Conservation (phyloP, 2,797 vertebrate genomes). For the Myioborus miniatus region DNA sequence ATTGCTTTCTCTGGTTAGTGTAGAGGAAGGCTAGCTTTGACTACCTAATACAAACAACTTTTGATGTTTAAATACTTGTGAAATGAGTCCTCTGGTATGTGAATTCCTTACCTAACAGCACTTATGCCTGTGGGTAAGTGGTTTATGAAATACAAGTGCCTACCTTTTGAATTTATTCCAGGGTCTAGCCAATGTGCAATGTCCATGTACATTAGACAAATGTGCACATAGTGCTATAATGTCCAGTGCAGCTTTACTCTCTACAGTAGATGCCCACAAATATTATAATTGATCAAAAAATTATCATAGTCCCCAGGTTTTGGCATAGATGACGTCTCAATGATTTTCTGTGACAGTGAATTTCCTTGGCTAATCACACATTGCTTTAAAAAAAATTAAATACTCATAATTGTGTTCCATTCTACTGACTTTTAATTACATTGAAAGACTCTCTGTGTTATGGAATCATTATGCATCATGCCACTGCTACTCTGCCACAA, state of each 20-base stretch:
- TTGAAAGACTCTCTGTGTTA: slow-evolving; percentile 1
- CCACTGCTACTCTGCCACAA: not conserved
- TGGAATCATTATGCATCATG: slow-evolving; percentile 7
- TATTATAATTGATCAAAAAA: not conserved
- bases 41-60: not conserved
- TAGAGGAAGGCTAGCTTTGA: not conserved
- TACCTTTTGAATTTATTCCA: not conserved
- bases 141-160: not conserved
- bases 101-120: not conserved
- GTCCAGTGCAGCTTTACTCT: not conserved
- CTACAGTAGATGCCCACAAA: not conserved
- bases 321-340: not conserved
- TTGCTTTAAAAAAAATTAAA: not conserved
- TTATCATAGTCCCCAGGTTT: not conserved
- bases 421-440: slow-evolving; percentile 47
- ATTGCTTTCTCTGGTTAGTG: not conserved
- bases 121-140: not conserved
- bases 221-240: not conserved
- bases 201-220: not conserved
- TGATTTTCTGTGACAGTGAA: not conserved
- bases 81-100: not conserved
- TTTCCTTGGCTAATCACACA: not conserved
- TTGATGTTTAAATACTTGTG: not conserved
- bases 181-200: not conserved
- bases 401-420: slow-evolving; percentile 36